These are phyloP conservation scores for Conus betulinus DNA, from an alignment of 1,140 invertebrate species.

Conservation along the genomic window DNA sequence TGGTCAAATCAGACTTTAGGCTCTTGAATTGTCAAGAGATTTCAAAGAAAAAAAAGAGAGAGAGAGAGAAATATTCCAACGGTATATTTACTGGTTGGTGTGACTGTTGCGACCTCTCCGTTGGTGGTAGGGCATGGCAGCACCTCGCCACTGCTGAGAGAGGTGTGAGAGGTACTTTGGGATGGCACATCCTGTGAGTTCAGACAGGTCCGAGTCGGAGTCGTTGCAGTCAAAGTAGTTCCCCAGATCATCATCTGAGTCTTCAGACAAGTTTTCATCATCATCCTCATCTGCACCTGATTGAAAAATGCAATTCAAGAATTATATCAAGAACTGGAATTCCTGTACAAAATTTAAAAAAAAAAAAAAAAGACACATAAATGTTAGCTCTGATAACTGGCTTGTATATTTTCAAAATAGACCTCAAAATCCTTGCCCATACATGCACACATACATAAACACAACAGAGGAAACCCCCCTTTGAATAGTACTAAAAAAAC, in stretches of 20 bases:
- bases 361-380: too few species aligned
- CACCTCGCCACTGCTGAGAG: background rate
- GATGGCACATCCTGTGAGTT: constrained; percentile 48
- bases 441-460: too few species aligned
- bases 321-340: too few species aligned
- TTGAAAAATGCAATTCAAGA: background rate
- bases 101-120: background rate
- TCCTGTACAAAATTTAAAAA: too few species aligned
- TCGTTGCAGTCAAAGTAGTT: constrained; percentile 65
- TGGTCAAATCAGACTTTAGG: too few species aligned
- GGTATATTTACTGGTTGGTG: background rate
- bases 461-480: too few species aligned
- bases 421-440: too few species aligned
- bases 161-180: constrained; percentile 30
- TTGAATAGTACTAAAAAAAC: too few species aligned
- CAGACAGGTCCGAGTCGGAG: constrained; percentile 69
- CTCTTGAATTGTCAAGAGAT: too few species aligned
- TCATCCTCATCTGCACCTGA: constrained; percentile 53
- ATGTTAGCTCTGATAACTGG: too few species aligned
- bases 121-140: background rate
- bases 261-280: constrained; percentile 60
- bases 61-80: too few species aligned
- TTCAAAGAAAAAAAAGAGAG: background rate
- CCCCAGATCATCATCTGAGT: constrained; percentile 68
- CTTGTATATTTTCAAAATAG: too few species aligned